phyloP scores from a whole-genome alignment of 35 echinoderm and acorn worm species.

The Hemicentrotus pulcherrimus region DNA sequence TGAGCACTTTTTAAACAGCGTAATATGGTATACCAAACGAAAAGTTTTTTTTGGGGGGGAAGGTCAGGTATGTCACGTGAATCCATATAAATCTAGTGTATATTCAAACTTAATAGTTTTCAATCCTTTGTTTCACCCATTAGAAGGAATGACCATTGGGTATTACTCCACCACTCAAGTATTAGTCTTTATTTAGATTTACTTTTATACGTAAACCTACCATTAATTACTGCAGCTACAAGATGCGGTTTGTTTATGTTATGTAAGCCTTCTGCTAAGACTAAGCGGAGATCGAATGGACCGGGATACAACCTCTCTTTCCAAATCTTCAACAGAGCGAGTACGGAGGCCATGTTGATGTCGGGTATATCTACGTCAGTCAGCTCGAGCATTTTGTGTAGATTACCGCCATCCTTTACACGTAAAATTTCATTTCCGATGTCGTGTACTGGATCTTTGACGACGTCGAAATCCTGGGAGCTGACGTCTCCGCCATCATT shows the following conservation, averaged over 20 bases:
- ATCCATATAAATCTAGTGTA: no score
- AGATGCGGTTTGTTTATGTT: neutral
- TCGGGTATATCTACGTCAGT: neutral
- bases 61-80: no score
- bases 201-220: neutral
- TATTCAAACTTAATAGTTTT: no score
- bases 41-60: no score
- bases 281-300: neutral
- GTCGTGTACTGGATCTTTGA: neutral
- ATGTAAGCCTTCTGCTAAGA: neutral
- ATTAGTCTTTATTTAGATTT: no score
- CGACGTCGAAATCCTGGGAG: neutral
- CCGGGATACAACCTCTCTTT: neutral
- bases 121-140: no score
- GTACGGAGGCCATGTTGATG: neutral
- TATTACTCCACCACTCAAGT: no score
- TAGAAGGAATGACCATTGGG: no score
- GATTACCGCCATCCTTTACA: neutral
- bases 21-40: no score
- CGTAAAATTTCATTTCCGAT: neutral
- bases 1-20: no score
- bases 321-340: neutral
- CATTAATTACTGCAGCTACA: neutral
- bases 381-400: neutral
- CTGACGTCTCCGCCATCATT: no score